Conservation (phyloP, 2,888 invertebrate genomes). For the Athripsodes cinereus region DNA sequence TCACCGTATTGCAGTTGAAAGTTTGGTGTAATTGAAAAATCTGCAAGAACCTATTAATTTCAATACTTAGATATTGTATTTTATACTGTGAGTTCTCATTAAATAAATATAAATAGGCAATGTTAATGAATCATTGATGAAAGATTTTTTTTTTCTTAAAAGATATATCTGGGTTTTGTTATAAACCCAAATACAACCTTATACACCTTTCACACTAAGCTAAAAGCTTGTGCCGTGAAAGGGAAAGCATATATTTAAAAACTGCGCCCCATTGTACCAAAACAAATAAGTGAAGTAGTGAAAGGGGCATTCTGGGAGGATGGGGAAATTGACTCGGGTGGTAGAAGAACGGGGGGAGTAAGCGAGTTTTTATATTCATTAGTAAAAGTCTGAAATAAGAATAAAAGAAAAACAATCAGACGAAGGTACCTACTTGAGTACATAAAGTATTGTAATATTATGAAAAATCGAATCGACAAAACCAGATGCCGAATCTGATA, state of each 20-base stretch:
- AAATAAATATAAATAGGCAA: neutral
- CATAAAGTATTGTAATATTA: no score
- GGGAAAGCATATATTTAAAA: neutral
- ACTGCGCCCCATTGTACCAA: slow-evolving; percentile 12
- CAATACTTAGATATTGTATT: no score
- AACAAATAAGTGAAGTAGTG: slow-evolving; percentile 24
- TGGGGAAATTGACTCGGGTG: neutral
- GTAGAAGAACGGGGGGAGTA: slow-evolving; percentile 14
- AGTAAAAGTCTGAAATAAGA: slow-evolving; percentile 26
- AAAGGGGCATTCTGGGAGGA: neutral
- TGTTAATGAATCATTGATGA: neutral
- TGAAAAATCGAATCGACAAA: neutral
- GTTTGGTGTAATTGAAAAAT: no score
- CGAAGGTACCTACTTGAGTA: slow-evolving; percentile 4
- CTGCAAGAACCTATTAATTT: no score
- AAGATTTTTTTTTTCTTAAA: no score
- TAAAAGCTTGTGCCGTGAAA: no score
- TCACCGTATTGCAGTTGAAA: no score
- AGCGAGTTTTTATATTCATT: slow-evolving; percentile 28
- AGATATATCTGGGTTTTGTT: no score
- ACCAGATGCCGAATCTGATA: neutral
- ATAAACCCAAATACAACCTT: no score
- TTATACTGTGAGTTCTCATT: no score
- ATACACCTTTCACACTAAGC: no score
- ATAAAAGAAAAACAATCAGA: slow-evolving; percentile 27